Conservation (phyloP, 1,140 invertebrate genomes). For the Aphaenogaster rudis region DNA sequence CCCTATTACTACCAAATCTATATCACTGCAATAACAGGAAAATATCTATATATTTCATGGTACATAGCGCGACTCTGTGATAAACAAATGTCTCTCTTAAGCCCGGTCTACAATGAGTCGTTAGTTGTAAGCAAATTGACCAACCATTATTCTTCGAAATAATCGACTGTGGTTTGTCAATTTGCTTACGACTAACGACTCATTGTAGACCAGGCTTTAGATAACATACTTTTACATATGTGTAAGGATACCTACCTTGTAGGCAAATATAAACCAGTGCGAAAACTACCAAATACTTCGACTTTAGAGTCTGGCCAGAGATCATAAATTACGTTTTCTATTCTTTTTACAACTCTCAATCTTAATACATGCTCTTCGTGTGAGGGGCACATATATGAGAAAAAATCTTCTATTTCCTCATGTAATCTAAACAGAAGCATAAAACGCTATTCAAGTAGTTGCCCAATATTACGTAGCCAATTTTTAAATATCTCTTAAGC, state of each 20-base stretch:
- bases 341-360: conserved; percentile 94
- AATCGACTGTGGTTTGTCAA: too few relatives aligned
- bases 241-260: conserved; percentile 89
- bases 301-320: conserved; percentile 97
- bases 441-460: not conserved
- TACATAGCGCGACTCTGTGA: not conserved
- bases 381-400: conserved; percentile 96
- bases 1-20: conserved; percentile 98
- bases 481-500: not conserved
- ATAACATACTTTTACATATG: not conserved
- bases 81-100: not conserved
- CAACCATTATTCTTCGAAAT: too few relatives aligned
- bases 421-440: conserved; percentile 91
- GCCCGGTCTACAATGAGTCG: too few relatives aligned
- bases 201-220: too few relatives aligned
- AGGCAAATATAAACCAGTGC: conserved; percentile 97
- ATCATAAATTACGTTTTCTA: conserved; percentile 94
- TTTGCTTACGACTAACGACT: too few relatives aligned
- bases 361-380: conserved; percentile 95
- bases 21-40: conserved; percentile 92
- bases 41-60: not conserved
- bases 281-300: conserved; percentile 98
- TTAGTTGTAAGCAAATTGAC: too few relatives aligned
- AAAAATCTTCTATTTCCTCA: conserved; percentile 99
- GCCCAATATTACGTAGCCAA: not conserved